These are phyloP conservation scores for Gymnogyps californianus DNA, from an alignment of 2,113 vertebrate genomes.

Conservation along the genomic window DNA sequence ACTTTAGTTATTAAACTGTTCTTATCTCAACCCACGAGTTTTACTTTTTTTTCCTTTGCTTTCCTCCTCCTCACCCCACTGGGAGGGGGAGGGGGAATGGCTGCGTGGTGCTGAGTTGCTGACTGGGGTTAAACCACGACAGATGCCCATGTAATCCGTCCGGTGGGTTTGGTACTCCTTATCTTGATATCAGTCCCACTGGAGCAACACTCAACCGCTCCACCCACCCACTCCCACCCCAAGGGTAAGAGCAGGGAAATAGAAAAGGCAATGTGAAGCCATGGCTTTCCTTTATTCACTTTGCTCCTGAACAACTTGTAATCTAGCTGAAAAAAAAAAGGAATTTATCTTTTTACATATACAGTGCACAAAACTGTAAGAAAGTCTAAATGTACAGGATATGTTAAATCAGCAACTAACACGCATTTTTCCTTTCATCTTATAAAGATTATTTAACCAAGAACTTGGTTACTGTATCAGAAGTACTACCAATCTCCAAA, in stretches of 20 bases:
- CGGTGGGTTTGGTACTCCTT: neutral
- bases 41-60: too few relatives aligned
- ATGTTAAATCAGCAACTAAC: neutral
- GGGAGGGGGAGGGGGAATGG: too few relatives aligned
- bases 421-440: neutral
- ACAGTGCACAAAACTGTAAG: neutral
- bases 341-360: neutral
- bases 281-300: neutral
- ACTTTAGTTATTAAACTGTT: too few relatives aligned
- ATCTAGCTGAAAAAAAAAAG: neutral
- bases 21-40: too few relatives aligned
- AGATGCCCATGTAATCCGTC: neutral
- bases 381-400: neutral
- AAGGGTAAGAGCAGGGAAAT: neutral
- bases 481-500: neutral
- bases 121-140: too few relatives aligned
- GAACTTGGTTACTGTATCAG: neutral
- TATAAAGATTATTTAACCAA: neutral
- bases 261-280: neutral
- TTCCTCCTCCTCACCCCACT: too few relatives aligned
- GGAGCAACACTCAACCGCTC: neutral
- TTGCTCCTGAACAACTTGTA: neutral
- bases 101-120: too few relatives aligned
- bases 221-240: rapidly evolving
- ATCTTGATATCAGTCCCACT: neutral